These are phyloP conservation scores for Drosophila saltans DNA, from an alignment of 1,140 invertebrate genomes.

Conservation along the genomic window DNA sequence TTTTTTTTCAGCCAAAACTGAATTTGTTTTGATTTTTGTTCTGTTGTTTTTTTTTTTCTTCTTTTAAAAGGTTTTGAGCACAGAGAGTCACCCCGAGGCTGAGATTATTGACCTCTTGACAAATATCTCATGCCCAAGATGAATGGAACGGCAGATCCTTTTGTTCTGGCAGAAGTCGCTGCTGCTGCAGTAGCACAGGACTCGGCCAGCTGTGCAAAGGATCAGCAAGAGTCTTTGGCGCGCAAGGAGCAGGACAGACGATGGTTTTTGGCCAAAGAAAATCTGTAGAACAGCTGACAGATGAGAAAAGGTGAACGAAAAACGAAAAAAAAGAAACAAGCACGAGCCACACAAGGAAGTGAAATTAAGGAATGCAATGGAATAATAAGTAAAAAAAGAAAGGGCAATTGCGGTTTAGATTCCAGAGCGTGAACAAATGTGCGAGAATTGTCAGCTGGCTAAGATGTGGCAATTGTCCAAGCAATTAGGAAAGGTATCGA, in stretches of 20 bases:
- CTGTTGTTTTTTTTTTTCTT: background rate
- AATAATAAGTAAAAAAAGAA: background rate
- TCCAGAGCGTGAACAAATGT: constrained; percentile 47
- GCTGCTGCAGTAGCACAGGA: constrained; percentile 31
- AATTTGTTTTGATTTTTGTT: background rate
- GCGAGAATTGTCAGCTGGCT: constrained; percentile 58
- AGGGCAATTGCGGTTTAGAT: constrained; percentile 53
- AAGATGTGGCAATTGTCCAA: constrained; percentile 44
- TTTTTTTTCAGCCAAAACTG: background rate
- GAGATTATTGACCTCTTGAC: constrained; percentile 74
- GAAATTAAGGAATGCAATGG: constrained; percentile 28
- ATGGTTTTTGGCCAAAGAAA: constrained; percentile 31
- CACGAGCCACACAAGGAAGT: constrained; percentile 45
- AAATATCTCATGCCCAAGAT: constrained; percentile 38
- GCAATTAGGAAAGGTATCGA: constrained; percentile 42
- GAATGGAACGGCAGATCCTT: background rate
- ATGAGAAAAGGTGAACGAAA: background rate
- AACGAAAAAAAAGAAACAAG: constrained; percentile 21
- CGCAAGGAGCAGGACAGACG: constrained; percentile 34
- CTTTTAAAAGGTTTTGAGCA: constrained; percentile 25
- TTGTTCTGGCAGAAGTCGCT: constrained; percentile 34
- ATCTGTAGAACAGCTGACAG: constrained; percentile 73
- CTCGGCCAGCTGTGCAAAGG: constrained; percentile 50
- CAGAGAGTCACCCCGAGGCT: constrained; percentile 47
- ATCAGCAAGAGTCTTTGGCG: constrained; percentile 45